Evolutionary conservation across 2,888 invertebrate genomes (phyloP).

Genomic region (Hypomecis punctinalis): DNA sequence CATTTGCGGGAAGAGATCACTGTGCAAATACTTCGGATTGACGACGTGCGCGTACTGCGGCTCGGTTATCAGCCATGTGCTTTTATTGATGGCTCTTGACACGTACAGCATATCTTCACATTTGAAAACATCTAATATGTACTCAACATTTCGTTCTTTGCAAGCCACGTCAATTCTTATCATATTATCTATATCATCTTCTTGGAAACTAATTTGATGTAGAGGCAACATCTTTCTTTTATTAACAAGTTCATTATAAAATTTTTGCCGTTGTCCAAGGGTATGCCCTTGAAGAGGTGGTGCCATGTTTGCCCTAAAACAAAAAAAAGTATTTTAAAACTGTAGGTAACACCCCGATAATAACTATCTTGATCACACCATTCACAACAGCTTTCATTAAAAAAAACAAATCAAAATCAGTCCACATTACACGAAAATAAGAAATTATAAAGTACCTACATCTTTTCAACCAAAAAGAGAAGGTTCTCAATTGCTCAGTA

Average conservation of each 20-base stretch:
- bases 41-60: conserved; percentile 63
- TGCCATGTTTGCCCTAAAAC: conserved; percentile 52
- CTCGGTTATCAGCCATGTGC: conserved; percentile 67
- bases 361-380: too few relatives aligned
- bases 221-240: conserved; percentile 15
- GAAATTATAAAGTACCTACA: too few relatives aligned
- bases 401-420: too few relatives aligned
- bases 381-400: too few relatives aligned
- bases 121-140: conserved; percentile 56
- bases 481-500: too few relatives aligned
- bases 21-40: conserved; percentile 64
- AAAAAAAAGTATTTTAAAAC: not conserved
- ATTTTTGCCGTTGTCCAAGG: conserved; percentile 52
- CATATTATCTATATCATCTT: conserved; percentile 53
- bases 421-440: too few relatives aligned
- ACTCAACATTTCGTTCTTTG: conserved; percentile 53
- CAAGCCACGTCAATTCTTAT: conserved; percentile 63
- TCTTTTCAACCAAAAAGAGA: too few relatives aligned
- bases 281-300: conserved; percentile 55
- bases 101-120: conserved; percentile 65
- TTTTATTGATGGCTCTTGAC: conserved; percentile 64
- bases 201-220: conserved; percentile 22
- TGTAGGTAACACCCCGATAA: not conserved
- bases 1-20: conserved; percentile 64
- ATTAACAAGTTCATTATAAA: conserved; percentile 42